A percentile compares a stretch with the other conserved stretches of the same genome.
Conservation (phyloP, 2,113 vertebrate species). For the Melanocharis versteri region DNA sequence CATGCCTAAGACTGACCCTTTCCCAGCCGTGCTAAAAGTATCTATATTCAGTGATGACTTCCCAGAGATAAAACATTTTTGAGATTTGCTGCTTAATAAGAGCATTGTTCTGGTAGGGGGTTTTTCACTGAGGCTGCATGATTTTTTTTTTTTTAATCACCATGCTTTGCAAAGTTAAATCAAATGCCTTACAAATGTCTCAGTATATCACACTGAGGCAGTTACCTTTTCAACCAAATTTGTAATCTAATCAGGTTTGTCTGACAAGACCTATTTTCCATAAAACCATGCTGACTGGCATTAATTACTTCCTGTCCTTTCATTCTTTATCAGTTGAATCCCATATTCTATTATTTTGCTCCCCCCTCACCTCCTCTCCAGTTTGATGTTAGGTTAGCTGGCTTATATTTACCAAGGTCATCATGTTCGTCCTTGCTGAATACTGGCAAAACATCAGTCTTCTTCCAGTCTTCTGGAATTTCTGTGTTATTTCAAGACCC, state of each 20-base stretch:
- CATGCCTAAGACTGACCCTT: neutral
- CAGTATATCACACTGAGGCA: neutral
- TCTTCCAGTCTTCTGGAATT: conserved; percentile 56
- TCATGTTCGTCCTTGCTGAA: conserved; percentile 10
- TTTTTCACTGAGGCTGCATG: neutral
- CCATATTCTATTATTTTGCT: conserved; percentile 21
- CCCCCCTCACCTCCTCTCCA: neutral
- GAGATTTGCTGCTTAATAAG: neutral
- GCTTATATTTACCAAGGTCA: conserved; percentile 53
- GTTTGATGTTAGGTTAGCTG: conserved; percentile 19
- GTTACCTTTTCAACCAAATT: conserved; percentile 35
- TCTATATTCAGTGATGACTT: neutral
- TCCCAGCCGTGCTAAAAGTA: neutral
- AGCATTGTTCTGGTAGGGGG: neutral
- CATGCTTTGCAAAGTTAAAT: conserved; percentile 20
- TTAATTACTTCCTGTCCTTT: conserved; percentile 62
- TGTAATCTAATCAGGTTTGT: conserved; percentile 56
- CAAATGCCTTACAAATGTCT: neutral
- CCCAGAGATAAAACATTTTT: neutral
- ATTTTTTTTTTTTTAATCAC: neutral
- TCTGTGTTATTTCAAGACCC: conserved; percentile 43
- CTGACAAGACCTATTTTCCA: conserved; percentile 56
- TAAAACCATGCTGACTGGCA: conserved; percentile 56
- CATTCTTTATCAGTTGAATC: conserved; percentile 47
- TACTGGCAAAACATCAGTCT: conserved; percentile 4